Base-by-base conservation (phyloP, 2,888 invertebrate species). In the Cenopis cana region DNA sequence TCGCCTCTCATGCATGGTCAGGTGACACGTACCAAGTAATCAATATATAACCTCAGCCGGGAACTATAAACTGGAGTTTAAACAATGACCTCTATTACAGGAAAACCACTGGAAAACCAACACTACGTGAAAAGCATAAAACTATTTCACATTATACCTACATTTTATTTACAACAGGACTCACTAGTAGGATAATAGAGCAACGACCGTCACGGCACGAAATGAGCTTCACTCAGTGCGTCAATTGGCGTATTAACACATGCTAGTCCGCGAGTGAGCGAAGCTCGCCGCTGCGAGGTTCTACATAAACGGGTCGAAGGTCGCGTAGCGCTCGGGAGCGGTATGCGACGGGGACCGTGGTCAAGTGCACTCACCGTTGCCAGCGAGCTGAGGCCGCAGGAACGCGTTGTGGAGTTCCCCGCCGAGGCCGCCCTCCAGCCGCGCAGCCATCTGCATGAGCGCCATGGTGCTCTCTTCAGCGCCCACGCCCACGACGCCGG, bases 291-390 rank as follows among this genome's bases (percentile, higher is more conserved):
- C 84, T 89, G 88, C 89, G 89, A 89, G 88, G 88, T 88, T 89
- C 86, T 90, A 90, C 82, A 75, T 80, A 81, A 84, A 77, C 74
- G 79, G 78, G 80, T 83, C 87, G 87, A 77, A 73, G 75, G 84
- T 86, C 90, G 88, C 84, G 69, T 81, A 87, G 83, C 81, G 85
- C 88, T 83, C 77, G 77, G 72, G 74, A 83, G 89, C 86, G 77
- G 85, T 83, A 83, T 80, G 85, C 89, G 87, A 86, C 79, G 76
- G 74, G 76, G 82, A 81, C 83, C 83, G 80, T 81, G 86, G 85
- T 93, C 94, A 94, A 88, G 92, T 90, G 85, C 94, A 94, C 94
- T 94, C 94, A 94, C 94, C 94, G 85, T 94, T 93, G 87, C 93
- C 93, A 80, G 93, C 91, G 85, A 93, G 92, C 78, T 93, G 93